Evolutionary conservation across 2,797 vertebrate species (phyloP).

Genomic region (Spea hammondii): DNA sequence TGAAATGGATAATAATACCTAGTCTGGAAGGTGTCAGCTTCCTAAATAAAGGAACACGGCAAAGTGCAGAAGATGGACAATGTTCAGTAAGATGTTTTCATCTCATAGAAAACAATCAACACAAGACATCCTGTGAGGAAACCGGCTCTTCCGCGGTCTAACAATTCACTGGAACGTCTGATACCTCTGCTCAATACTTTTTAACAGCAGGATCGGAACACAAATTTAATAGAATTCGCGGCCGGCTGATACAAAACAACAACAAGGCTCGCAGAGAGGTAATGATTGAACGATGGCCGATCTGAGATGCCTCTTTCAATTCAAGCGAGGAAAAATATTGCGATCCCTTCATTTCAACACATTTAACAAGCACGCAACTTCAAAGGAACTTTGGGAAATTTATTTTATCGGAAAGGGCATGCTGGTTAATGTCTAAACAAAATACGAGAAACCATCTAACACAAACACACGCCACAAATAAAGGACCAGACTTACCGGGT

Average conservation of each 20-base stretch:
- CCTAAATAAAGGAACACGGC: background rate
- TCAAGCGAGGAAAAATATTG: slow-evolving; percentile 19
- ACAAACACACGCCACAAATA: slow-evolving; percentile 14
- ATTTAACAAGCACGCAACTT: slow-evolving; percentile 28
- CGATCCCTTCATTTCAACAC: slow-evolving; percentile 20
- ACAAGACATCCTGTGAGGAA: background rate
- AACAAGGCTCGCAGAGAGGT: slow-evolving; percentile 33
- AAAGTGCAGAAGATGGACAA: background rate
- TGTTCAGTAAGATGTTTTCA: background rate
- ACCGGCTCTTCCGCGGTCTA: slow-evolving; percentile 4
- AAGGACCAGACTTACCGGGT: slow-evolving; percentile 17
- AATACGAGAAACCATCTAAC: background rate
- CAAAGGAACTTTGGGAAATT: slow-evolving; percentile 35
- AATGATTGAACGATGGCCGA: slow-evolving; percentile 42
- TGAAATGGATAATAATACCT: background rate
- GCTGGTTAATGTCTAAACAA: slow-evolving; percentile 14
- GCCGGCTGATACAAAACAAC: slow-evolving; percentile 38
- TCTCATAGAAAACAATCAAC: slow-evolving; percentile 1
- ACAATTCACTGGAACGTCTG: slow-evolving; percentile 29
- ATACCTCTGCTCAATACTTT: slow-evolving; percentile 34
- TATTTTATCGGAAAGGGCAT: slow-evolving; percentile 18
- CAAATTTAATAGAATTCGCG: slow-evolving; percentile 42
- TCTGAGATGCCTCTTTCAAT: slow-evolving; percentile 35
- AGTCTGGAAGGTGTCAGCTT: background rate
- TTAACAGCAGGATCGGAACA: slow-evolving; percentile 39